Percentiles rank a stretch among this genome's conserved stretches.
Conservation (phyloP, 2,797 vertebrate species). For the Gadopsis marmoratus region DNA sequence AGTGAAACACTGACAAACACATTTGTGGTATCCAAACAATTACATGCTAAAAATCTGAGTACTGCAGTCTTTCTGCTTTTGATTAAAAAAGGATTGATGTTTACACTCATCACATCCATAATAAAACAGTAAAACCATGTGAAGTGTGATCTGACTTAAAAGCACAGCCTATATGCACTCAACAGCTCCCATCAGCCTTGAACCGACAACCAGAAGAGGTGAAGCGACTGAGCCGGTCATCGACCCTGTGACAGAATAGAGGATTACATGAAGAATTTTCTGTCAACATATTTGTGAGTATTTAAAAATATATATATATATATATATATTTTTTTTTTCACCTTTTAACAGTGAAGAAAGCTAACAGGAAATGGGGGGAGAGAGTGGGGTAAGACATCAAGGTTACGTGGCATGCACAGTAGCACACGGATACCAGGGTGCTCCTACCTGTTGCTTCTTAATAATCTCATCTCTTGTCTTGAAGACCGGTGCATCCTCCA, state of each 20-base stretch:
- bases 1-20: not conserved
- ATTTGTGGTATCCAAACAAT: not conserved
- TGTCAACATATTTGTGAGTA: not conserved
- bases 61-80: not conserved
- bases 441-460: slow-evolving; percentile 85
- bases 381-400: no score
- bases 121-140: slow-evolving; percentile 10
- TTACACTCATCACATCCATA: not conserved
- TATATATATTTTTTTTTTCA: no score
- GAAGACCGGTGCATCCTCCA: slow-evolving; percentile 91
- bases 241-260: slow-evolving; percentile 60
- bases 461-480: slow-evolving; percentile 91
- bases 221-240: slow-evolving; percentile 30
- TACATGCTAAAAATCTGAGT: not conserved
- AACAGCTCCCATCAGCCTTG: slow-evolving; percentile 3
- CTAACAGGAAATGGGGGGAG: no score
- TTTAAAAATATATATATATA: no score
- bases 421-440: no score
- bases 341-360: no score
- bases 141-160: not conserved
- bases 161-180: not conserved
- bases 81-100: not conserved
- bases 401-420: no score
- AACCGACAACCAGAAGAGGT: not conserved
- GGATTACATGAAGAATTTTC: not conserved